Base-by-base conservation (phyloP, 2,113 vertebrate genomes). In the Protomyctophum bolini region DNA sequence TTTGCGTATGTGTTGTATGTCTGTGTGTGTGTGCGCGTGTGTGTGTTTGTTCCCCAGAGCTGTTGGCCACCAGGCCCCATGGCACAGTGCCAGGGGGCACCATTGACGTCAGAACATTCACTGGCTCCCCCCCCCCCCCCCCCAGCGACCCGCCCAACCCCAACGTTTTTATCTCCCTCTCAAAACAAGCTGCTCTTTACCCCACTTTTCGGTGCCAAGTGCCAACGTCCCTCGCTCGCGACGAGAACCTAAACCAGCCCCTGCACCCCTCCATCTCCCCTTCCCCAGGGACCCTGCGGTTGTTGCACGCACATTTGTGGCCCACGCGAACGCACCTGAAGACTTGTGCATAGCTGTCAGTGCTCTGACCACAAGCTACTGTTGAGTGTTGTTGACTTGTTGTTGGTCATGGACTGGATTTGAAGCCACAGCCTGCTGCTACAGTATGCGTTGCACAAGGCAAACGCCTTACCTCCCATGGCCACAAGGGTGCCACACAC, bases 41-140 rank as follows among this genome's bases (percentile, higher is more conserved):
- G n/a, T 73, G 70, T 70, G 58, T 49, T 58, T 58, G 55, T 56
- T 15, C 79, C 73, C 71, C 74, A 82, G 68, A 60, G 72, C 82
- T 64, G 69, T 3, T 1, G 74, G 73, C 69, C 66, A 67, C 63
- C 55, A 58, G 69, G 79, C 63, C 73, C 21, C 45, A 46, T 80
- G 82, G 74, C 73, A 45, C 9, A 0, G 41, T 10, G 69, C 76
- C 82, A 88, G 21, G 73, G 78, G 80, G 84, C 85, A 82, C 62
- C 70, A 80, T 70, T 89, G 86, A 89, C 75, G 81, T 88, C 87
- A 88, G 80, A 87, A 81, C 61, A 67, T 69, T 85, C 75, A 62
- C 52, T 67, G 66, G 58, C 75, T 71, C 51, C 11, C 58, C 58
- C 4, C 10, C 51, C 21, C 33, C 33, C 33, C 33, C 33, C 33